Evolutionary conservation across 2,113 vertebrate genomes (phyloP), one percentile per base, ranked within the genome.

Genomic region (Alaudala cheleensis): DNA sequence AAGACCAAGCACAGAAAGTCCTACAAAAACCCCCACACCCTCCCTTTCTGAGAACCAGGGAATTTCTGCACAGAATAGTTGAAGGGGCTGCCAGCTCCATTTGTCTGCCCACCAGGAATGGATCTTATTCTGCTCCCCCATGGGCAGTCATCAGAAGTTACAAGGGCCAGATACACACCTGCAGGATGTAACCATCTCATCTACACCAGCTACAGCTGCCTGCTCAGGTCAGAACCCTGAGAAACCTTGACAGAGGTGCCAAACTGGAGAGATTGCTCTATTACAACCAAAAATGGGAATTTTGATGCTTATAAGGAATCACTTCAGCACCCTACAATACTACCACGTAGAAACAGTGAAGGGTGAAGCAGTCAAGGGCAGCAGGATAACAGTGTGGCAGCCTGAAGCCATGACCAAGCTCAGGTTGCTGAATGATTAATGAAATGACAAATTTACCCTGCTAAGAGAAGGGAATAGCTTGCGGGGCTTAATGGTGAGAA

Each of bases 381-480:
- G 50, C 5, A 2, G 33, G 53, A 87, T 47, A 90, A 77, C 0
- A 3, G 9, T 14, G 53, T 44, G 67, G 51, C 23, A 58, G 85
- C 71, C 80, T 8, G 1, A 65, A 95, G 74, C 39, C 79, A 73
- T 5, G 9, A 23, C 19, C 2, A 4, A 91, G 31, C 37, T 74
- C 65, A 23, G 33, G 60, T 25, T 86, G 62, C 67, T 93, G 81
- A 80, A 86, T 83, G 65, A 93, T 86, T 91, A 81, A 95, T 50
- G 74, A 81, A 60, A 51, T 61, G 18, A 81, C 45, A 40, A 62
- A 76, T 81, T 91, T 50, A 81, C 28, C 49, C 57, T 56, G 61
- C 49, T 53, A 84, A 42, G 25, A 84, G 84, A 71, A 87, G 18
- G 34, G 47, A 92, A 64, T 44, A 85, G 37, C 37, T 69, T 26